These are phyloP conservation scores for Pasiphila rectangulata DNA, from an alignment of 2,888 invertebrate genomes.

Conservation along the genomic window DNA sequence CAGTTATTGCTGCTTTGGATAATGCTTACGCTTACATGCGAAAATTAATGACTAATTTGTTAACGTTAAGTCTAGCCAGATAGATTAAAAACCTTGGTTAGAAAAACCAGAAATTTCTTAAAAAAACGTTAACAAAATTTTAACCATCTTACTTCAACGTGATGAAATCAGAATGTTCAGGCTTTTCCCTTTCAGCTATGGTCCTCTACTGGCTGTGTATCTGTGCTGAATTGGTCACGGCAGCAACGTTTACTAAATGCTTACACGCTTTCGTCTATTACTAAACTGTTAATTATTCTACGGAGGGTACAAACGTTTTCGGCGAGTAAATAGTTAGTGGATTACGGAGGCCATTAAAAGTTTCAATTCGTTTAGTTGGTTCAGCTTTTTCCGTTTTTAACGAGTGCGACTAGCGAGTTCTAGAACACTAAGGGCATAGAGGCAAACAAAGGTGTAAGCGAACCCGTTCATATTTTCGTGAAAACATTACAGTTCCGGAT, in stretches of 20 bases:
- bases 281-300: slow-evolving; percentile 16
- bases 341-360: slow-evolving; percentile 17
- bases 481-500: slow-evolving; percentile 4
- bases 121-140: too few relatives aligned
- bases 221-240: slow-evolving; percentile 28
- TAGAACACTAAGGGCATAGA: slow-evolving; percentile 3
- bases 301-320: slow-evolving; percentile 5
- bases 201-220: slow-evolving; percentile 16
- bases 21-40: too few relatives aligned
- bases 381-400: slow-evolving; percentile 14
- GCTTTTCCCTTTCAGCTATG: slow-evolving; percentile 5
- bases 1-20: too few relatives aligned
- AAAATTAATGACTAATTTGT: too few relatives aligned
- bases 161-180: neutral
- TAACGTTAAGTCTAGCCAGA: too few relatives aligned
- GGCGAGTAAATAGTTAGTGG: slow-evolving; percentile 1
- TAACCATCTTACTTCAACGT: too few relatives aligned
- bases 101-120: too few relatives aligned
- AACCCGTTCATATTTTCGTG: slow-evolving; percentile 16
- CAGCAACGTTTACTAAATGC: slow-evolving; percentile 19
- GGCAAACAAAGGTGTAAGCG: neutral
- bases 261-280: slow-evolving; percentile 14
- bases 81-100: too few relatives aligned
- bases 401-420: slow-evolving; percentile 14
- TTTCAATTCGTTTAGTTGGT: slow-evolving; percentile 17